Conservation (phyloP, 2,797 vertebrate genomes). For the Tangara arthus region DNA sequence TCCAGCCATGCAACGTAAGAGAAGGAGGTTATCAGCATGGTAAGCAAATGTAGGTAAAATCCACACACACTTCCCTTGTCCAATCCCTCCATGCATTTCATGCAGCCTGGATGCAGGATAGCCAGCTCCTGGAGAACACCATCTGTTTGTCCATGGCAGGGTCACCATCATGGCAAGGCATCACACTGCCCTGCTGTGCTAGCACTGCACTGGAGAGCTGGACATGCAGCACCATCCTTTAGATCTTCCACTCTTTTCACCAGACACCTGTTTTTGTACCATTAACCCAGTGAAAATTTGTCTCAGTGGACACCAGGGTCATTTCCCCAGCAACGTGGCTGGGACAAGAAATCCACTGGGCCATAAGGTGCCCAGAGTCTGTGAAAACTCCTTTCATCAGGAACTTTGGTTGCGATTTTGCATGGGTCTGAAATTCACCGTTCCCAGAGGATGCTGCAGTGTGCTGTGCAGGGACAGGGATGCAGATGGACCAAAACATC, state of each 20-base stretch:
- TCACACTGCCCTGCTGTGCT: background rate
- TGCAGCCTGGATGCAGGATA: background rate
- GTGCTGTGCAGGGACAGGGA: background rate
- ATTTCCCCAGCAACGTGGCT: background rate
- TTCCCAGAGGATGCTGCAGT: fast-evolving
- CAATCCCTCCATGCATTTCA: background rate
- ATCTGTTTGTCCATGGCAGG: fast-evolving
- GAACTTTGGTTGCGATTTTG: background rate
- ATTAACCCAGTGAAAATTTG: background rate
- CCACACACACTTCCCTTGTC: background rate
- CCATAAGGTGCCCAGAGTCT: background rate
- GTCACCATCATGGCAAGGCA: background rate
- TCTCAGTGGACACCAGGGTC: background rate
- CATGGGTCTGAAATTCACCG: background rate
- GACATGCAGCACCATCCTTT: background rate
- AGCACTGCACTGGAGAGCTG: background rate
- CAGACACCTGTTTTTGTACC: background rate
- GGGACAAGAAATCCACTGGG: background rate
- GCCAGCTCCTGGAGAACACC: background rate
- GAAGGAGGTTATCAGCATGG: background rate
- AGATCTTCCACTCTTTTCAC: background rate
- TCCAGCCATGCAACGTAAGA: background rate
- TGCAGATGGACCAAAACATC: background rate
- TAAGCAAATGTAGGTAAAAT: background rate
- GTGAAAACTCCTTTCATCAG: background rate